These are phyloP conservation scores for Aplidium turbinatum DNA, from an alignment of 23 tunicate species.

Conservation along the genomic window DNA sequence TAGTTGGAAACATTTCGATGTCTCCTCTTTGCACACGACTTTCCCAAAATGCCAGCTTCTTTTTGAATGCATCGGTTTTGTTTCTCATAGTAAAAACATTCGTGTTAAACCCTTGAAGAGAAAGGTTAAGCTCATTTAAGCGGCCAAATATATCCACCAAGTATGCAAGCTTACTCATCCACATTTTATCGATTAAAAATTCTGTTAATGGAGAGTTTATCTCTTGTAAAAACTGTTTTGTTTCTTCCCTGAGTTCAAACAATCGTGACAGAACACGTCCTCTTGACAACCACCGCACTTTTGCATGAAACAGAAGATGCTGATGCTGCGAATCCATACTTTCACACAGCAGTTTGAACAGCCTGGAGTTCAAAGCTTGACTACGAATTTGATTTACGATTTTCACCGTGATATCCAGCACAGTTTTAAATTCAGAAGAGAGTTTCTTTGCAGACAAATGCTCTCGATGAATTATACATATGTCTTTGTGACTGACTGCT, in stretches of 20 bases:
- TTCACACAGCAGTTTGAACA: not conserved
- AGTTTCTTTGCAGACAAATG: constrained; percentile 5
- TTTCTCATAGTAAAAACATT: constrained; percentile 8
- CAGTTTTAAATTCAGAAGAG: not conserved
- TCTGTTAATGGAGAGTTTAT: constrained; percentile 12
- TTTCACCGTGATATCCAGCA: not conserved
- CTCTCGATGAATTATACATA: constrained; percentile 10
- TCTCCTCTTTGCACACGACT: constrained; percentile 12
- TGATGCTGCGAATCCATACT: not conserved
- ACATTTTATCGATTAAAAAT: constrained; percentile 5
- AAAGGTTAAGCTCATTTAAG: constrained; percentile 2
- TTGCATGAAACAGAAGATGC: not conserved
- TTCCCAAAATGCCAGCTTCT: constrained; percentile 21
- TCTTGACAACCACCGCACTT: constrained; percentile 2
- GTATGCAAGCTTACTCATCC: constrained; percentile 6
- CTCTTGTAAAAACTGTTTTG: not conserved
- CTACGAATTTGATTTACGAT: not conserved
- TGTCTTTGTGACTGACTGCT: not conserved
- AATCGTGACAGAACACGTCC: constrained; percentile 17
- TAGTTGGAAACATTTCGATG: not conserved
- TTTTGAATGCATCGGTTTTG: constrained; percentile 4
- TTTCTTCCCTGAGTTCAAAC: constrained; percentile 7
- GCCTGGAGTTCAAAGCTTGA: not conserved
- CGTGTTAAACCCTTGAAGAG: not conserved
- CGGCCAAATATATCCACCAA: not conserved